Evolutionary conservation across 1,140 invertebrate genomes (phyloP), one percentile per base, ranked within the genome.

Genomic region (Vanessa atalanta): DNA sequence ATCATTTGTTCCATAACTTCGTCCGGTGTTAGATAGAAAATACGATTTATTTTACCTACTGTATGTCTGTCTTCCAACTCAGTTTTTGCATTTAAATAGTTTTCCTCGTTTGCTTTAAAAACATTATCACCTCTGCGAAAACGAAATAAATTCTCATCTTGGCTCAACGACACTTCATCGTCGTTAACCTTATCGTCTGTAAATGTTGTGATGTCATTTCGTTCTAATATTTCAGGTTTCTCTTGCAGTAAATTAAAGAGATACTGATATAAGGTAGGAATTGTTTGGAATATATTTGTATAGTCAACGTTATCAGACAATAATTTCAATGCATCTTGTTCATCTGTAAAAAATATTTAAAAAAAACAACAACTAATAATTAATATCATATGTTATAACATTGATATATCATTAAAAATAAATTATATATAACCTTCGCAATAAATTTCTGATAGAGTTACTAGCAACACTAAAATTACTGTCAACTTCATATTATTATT

Each of bases 221-320:
- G 79, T 72, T 87, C 85, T 50, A 86, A 72, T 57, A 85, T 79
- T 79, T 84, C 79, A 20, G 84, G 84, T 60, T 75, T 81, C 3
- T 80, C 66, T 66, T 83, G 70, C 0, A 86, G 63, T 37, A 80
- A 64, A 14, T 74, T 71, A 26, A 85, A 47, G 15, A 88, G 51
- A 76, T 83, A 81, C 69, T 86, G 78, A 60, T 84, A 83, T 3
- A 87, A 15, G 47, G 69, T 60, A 2, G 84, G 83, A 26, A 87
- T 79, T 15, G 73, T 83, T 72, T 73, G 73, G 37, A 87, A 83
- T 69, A 83, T 77, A 31, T 81, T 76, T 16, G 73, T 9, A 71
- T 86, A 81, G 69, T 83, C 78, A 57, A 31, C 61, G 15, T 14
- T 68, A 1, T n/a, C 51, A 7, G 47, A 67, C 61, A 47, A 68